Evolutionary conservation across 2,113 vertebrate species (phyloP), one percentile per base, ranked within the genome.

Genomic region (Eira barbara): DNA sequence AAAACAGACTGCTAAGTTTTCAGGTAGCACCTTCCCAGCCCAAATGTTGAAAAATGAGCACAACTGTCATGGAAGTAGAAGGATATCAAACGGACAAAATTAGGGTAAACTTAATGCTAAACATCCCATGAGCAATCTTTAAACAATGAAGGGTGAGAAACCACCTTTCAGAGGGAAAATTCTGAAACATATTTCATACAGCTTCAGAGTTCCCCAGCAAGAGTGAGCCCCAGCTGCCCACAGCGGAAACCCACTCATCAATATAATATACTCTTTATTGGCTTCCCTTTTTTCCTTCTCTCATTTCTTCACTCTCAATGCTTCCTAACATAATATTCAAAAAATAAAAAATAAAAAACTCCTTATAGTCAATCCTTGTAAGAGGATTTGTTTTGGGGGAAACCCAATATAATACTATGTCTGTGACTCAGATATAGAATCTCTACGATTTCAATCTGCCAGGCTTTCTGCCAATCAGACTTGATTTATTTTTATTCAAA

Each of bases 401-500:
- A 94, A 73, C 15, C 11, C 20, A 86, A 61, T 42, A 57, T 65
- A 91, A 91, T 18, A 80, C 27, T 39, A 1, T 39, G 42, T 89
- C 59, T 91, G 23, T 88, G 13, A 83, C 59, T 83, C 61, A 47
- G 36, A 84, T 4, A 57, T 34, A 94, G 61, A 63, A 49, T 63
- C 61, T 88, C 65, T 76, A 23, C 91, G 7, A 96, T 84, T 92
- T 97, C 63, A 83, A 63, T 39, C 27, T 89, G 7, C 27, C 34
- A 89, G 52, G 18, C 4, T 92, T 95, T 94, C 61, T 90, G 17
- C 25, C 47, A 4, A 20, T 63, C 92, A 31, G 9, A 78, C 14
- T 45, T 84, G 27, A 91, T 92, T 82, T 76, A 85, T 34, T 95
- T 87, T 89, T 92, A 67, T 73, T 94, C 25, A 74, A 92, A 87